These are phyloP conservation scores for Eremophila alpestris DNA, from an alignment of 2,797 vertebrate genomes.

Conservation along the genomic window DNA sequence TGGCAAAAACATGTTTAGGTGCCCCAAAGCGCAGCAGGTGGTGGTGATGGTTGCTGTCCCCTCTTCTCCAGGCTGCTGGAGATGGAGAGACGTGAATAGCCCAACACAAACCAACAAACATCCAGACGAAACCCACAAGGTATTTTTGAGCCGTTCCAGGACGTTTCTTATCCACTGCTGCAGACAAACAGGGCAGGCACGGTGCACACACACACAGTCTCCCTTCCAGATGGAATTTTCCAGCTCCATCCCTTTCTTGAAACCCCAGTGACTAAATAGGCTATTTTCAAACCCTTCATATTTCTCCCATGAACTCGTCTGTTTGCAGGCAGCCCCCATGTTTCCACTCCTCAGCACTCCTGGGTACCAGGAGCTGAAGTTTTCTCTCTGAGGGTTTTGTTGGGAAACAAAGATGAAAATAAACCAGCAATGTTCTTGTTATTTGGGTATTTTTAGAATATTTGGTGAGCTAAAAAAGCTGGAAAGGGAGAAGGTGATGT, in stretches of 20 bases:
- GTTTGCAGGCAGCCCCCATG: slow-evolving; percentile 43
- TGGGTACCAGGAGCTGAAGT: slow-evolving; percentile 41
- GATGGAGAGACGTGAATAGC: slow-evolving; percentile 50
- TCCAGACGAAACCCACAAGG: slow-evolving; percentile 59
- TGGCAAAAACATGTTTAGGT: slow-evolving; percentile 69
- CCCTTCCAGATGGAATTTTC: slow-evolving; percentile 67
- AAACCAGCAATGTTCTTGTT: slow-evolving; percentile 29
- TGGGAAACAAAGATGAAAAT: slow-evolving; percentile 63
- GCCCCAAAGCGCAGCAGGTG: slow-evolving; percentile 56
- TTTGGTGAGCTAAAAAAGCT: slow-evolving; percentile 40
- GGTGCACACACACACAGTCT: background rate
- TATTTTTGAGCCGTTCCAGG: slow-evolving; percentile 66
- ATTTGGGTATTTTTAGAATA: slow-evolving; percentile 47
- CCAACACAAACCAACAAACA: slow-evolving; percentile 24
- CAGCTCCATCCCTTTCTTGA: slow-evolving; percentile 57
- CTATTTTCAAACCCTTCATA: slow-evolving; percentile 62
- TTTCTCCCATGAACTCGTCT: slow-evolving; percentile 51
- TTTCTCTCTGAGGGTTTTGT: slow-evolving; percentile 55
- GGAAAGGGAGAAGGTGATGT: slow-evolving; percentile 43
- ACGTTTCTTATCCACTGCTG: slow-evolving; percentile 66
- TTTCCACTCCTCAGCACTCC: slow-evolving; percentile 6
- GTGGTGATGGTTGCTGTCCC: slow-evolving; percentile 49
- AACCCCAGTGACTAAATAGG: slow-evolving; percentile 34
- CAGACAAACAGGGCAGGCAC: slow-evolving; percentile 64
- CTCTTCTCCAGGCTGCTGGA: slow-evolving; percentile 34